phyloP scores from a whole-genome alignment of 2,888 invertebrate genomes.

The Oscheius sp. region DNA sequence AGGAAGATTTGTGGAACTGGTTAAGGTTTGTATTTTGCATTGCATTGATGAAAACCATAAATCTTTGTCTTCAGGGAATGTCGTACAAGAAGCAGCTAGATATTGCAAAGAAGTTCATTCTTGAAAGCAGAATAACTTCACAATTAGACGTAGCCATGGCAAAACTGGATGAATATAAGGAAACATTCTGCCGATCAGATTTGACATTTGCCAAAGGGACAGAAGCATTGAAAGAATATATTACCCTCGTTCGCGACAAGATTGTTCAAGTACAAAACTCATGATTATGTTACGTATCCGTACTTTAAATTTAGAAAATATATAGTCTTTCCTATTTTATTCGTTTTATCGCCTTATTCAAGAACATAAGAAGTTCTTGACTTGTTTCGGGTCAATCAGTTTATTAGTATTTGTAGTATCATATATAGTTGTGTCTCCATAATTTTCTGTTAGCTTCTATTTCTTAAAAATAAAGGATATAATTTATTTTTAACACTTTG shows the following conservation, averaged over 20 bases:
- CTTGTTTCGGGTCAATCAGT: too few relatives aligned
- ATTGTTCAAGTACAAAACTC: slow-evolving; percentile 5
- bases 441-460: not conserved
- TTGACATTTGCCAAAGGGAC: slow-evolving; percentile 12
- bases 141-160: slow-evolving; percentile 9
- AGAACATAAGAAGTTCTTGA: slow-evolving; percentile 9
- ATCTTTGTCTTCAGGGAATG: slow-evolving; percentile 16
- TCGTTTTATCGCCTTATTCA: too few relatives aligned
- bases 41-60: slow-evolving; percentile 6
- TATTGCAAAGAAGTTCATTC: slow-evolving; percentile 10
- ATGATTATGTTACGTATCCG: slow-evolving; percentile 5
- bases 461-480: not conserved
- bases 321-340: slow-evolving; percentile 6
- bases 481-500: too few relatives aligned
- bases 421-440: not conserved
- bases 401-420: too few relatives aligned
- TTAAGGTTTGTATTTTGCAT: slow-evolving; percentile 15
- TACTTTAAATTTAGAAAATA: slow-evolving; percentile 12
- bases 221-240: slow-evolving; percentile 13
- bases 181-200: slow-evolving; percentile 5
- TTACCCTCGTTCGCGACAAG: slow-evolving; percentile 13
- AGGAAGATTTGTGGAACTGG: slow-evolving; percentile 9
- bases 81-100: slow-evolving; percentile 12
- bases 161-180: slow-evolving; percentile 17
- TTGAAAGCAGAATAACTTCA: slow-evolving; percentile 7